Base-by-base conservation (phyloP, 2,888 invertebrate genomes). In the Artemia sinica region DNA sequence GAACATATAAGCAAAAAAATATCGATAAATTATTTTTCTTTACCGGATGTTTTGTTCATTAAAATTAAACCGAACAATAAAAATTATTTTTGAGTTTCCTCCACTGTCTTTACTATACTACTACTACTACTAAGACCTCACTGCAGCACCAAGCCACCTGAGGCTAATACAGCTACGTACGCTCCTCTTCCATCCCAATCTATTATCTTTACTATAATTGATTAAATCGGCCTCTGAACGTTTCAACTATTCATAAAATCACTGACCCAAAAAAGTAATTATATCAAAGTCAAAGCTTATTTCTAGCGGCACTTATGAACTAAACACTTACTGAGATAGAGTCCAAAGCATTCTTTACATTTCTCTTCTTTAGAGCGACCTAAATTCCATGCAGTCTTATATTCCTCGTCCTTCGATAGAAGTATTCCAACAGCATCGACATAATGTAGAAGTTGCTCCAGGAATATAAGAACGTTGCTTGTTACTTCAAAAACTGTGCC, bases 401-500 rank as follows among this genome's bases (percentile, higher is more conserved):
- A 84, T 48, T 79, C 77, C 0, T 80, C 77, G 74, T 72, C 71
- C 52, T 72, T 66, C 5, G 79, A 81, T 66, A 87, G 76, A 71
- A 88, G 85, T 12, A 82, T 81, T 13, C 86, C 86, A 52, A 90
- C 86, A 0, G 87, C 88, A 74, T 86, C 87, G 58, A 84, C 83
- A 75, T 89, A 89, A 70, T 86, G 86, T 18, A 86, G 83, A 68
- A 95, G 80, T 76, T 92, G 89, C 77, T 92, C 92, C 74, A 92
- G 82, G 79, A 95, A 91, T 75, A 93, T 89, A 73, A 95, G 84
- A 66, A 94, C 91, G 75, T 95, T 94, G 72, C 90, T 92, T 0
- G 95, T 94, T 71, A 94, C 82, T 79, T 97, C 94, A 77, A 96
- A 96, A 50, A 97, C 97, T 0, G 97, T 98, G 71, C 97, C 98